Percentiles rank a stretch among this genome's conserved stretches.
Evolutionary conservation across 92 coral and sea anemone species (phyloP).

Genomic region (Montipora capitata): DNA sequence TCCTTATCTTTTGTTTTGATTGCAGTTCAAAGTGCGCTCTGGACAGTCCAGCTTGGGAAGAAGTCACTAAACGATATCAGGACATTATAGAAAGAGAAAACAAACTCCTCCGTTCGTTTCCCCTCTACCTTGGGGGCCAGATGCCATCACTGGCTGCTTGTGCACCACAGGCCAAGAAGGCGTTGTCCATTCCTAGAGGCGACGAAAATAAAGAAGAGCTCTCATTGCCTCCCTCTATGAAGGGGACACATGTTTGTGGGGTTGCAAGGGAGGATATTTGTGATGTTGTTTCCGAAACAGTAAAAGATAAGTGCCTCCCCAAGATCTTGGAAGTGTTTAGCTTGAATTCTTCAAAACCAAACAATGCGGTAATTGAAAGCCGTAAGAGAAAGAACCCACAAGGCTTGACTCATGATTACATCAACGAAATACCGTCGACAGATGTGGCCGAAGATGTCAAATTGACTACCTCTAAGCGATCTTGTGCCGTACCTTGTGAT

Average conservation of each 20-base stretch:
- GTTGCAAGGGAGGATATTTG: neutral
- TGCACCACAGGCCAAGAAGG: neutral
- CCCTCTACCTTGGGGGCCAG: slow-evolving; percentile 28
- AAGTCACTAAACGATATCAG: slow-evolving; percentile 43
- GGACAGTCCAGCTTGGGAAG: slow-evolving; percentile 18
- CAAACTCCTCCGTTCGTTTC: slow-evolving; percentile 18
- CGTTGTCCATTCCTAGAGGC: neutral
- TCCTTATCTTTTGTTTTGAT: neutral
- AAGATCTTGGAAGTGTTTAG: slow-evolving; percentile 38
- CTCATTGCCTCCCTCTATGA: neutral
- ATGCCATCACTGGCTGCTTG: neutral
- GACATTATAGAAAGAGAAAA: slow-evolving; percentile 27
- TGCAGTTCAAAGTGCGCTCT: neutral
- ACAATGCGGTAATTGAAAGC: neutral
- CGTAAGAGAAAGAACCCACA: neutral
- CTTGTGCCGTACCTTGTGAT: neutral
- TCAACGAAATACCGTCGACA: neutral
- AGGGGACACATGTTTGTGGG: neutral
- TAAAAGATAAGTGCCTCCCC: slow-evolving; percentile 4
- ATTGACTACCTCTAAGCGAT: neutral
- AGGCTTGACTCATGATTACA: neutral
- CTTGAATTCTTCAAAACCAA: neutral
- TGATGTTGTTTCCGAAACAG: neutral
- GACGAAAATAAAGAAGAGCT: neutral
- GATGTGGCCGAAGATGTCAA: neutral